phyloP scores from a whole-genome alignment of 2,797 vertebrate genomes.

The Myotis pilosus region DNA sequence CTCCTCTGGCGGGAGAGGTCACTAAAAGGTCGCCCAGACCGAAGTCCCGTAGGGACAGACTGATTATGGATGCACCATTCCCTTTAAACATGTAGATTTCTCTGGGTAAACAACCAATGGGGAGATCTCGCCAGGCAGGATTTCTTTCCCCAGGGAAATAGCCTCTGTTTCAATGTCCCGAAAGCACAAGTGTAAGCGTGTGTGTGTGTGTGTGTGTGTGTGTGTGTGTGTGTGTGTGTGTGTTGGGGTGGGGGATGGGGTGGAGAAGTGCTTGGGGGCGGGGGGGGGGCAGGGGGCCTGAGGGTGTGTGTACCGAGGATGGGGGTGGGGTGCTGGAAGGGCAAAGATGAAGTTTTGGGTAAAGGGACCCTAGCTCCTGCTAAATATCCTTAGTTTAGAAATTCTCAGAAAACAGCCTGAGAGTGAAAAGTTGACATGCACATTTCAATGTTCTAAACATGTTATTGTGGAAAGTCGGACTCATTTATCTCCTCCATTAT shows the following conservation, averaged over 20 bases:
- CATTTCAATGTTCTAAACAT: constrained; percentile 34
- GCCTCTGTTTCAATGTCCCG: constrained; percentile 65
- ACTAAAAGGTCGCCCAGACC: constrained; percentile 90
- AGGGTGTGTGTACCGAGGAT: not conserved
- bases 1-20: constrained; percentile 90
- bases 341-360: not conserved
- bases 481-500: not conserved
- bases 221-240: not conserved
- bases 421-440: constrained; percentile 21
- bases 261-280: constrained; percentile 44
- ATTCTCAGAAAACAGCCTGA: constrained; percentile 15
- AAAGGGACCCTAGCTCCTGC: not conserved
- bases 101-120: constrained; percentile 79
- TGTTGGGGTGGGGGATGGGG: not conserved
- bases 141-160: constrained; percentile 74
- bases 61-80: constrained; percentile 83
- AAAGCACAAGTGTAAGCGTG: constrained; percentile 50
- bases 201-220: not conserved
- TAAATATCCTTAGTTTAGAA: constrained; percentile 7
- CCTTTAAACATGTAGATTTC: constrained; percentile 78
- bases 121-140: constrained; percentile 74
- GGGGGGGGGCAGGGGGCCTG: not conserved
- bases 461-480: not conserved
- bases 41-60: constrained; percentile 83
- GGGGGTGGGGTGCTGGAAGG: constrained; percentile 31